Base-by-base conservation (phyloP, 2,797 vertebrate genomes). In the Sebastes hopkinsi region DNA sequence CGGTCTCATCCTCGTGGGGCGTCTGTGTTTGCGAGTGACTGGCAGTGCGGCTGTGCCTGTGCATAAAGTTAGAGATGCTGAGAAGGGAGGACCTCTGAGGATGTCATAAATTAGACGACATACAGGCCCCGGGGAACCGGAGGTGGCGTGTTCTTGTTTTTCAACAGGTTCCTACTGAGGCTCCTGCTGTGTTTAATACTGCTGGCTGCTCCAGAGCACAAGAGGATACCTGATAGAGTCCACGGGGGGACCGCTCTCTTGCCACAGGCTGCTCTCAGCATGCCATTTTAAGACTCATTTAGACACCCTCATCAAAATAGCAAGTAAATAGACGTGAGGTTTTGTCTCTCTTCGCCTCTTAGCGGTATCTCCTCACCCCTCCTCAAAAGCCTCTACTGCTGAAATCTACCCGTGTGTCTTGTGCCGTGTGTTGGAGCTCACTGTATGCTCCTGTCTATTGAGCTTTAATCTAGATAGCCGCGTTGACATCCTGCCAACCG, bases 391-490 rank as follows among this genome's bases (percentile, higher is more conserved):
- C 56, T 66, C 55, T 36, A 20, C 50, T 66, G 34, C 68, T 80
- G 59, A 77, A 86, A 80, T 80, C 46, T 61, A 46, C 25, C 32
- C 9, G 2, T 71, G 66, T 66, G 27, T 79, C 46, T 77, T 72
- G 71, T 54, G 50, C 74, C 8, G 9, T 36, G 67, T 66, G 50
- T 69, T 73, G 81, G 69, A 59, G 50, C 88, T 85, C 80, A 73
- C 59, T 79, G 79, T 73, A 78, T 87, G 87, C 90, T 85, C 82
- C 85, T 91, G 87, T 88, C 90, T 92, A 89, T 92, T 90, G 90
- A 91, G 91, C 89, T 93, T 94, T 95, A 94, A 95, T 94, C 95
- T 92, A 82, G 89, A 93, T 92, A 88, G 89, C 89, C 69, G 77
- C 90, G 86, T 92, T 92, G 94, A 94, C 92, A 90, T 94, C 90